Evolutionary conservation across 64 coral and sea anemone genomes (phyloP), one percentile per base, ranked within the genome.

Genomic region (Porites lutea): DNA sequence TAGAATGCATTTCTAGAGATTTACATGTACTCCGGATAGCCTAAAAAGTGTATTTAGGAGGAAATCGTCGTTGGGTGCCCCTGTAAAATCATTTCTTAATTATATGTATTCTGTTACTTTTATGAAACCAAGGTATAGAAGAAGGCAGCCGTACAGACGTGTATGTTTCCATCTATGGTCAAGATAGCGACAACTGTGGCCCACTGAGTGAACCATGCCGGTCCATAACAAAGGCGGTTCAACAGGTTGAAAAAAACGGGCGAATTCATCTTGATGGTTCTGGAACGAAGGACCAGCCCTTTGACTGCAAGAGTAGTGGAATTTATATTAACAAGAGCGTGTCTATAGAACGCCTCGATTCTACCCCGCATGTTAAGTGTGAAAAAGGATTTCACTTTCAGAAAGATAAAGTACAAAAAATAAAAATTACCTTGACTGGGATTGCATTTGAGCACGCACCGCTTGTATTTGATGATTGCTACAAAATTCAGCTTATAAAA

Each of bases 351-450:
- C 9, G 61, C 4, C 22, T 84, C 52, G 44, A 68, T 9, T 67
- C 63, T 3, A 68, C 63, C 6, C 46, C 61, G 4, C 47, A 48
- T 22, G 63, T 84, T 50, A 9, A 45, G 2, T 84, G 81, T 48
- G 81, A 18, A 48, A 48, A 52, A 84, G 81, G 81, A 84, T 51
- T 84, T 20, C 45, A 84, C 59, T 84, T 84, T 68, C 46, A 68
- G 19, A 51, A 69, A 67, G 19, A 4, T 8, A 46, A 52, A 37
- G 27, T 37, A 15, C 3, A 10, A 13, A 69, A 11, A 68, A 8
- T 84, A 48, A 68, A 20, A 23, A 19, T 84, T 8, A 84, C 7
- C 4, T 84, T 84, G n/a, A 68, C 81, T 18, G 81, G 81, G 8
- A 84, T 84, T 23, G 63, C 20, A 49, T 84, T 84, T 52, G 52